Evolutionary conservation across 1,140 invertebrate species (phyloP), one percentile per base, ranked within the genome.

Genomic region (Lanistes nyassanus): DNA sequence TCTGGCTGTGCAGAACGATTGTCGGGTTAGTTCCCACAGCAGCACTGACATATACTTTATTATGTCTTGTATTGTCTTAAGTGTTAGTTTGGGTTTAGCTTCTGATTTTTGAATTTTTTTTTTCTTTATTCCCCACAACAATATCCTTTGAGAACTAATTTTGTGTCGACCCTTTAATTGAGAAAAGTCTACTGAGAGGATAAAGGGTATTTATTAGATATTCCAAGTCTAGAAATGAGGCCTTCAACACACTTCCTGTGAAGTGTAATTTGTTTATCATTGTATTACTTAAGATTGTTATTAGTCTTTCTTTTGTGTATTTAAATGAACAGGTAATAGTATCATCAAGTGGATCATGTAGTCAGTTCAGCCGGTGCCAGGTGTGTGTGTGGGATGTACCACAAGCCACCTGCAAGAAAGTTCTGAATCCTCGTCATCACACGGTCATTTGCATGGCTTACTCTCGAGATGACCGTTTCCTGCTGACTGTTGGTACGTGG

Each of bases 401-500:
- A 36, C 26, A 77, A 1, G 70, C 81, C 55, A 58, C 77, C 11
- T 89, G 85, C 80, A 84, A 75, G 53, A 87, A 85, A 68, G 80
- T 84, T 11, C 72, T 89, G 4, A 78, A 77, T 60, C 79, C 85
- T 62, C 87, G 88, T 75, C 82, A 87, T 71, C 77, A 79, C 65
- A 82, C 85, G 56, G 77, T 89, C 39, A 82, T 86, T 6, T 85
- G 84, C 75, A 70, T 89, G 70, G 83, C 82, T 16, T 89, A 79
- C 76, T 88, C 88, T 58, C 76, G 85, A 36, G 88, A 89, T 82
- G 87, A 89, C 69, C 80, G 86, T 34, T 89, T 86, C 69, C 84
- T 89, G 11, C 76, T 89, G 36, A 86, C 87, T 68, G 81, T 87
- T 34, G 85, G 87, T 88, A n/a, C n/a, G n/a, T n/a, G n/a, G n/a